phyloP scores from a whole-genome alignment of 2,888 invertebrate species.

The Agrochola lychnidis region DNA sequence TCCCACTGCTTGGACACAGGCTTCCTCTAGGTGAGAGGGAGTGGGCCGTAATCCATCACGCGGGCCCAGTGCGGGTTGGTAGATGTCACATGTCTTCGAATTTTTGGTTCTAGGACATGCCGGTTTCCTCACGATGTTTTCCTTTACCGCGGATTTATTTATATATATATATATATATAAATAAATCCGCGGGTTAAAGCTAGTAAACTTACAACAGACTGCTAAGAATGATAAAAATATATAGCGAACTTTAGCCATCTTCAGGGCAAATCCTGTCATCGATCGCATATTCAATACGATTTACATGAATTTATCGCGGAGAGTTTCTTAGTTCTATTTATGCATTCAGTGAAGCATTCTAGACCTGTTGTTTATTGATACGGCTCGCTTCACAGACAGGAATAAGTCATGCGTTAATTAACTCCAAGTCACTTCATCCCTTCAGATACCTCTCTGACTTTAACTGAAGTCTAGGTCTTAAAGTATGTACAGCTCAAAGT shows the following conservation, averaged over 20 bases:
- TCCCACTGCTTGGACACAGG: too few relatives aligned
- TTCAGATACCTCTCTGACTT: slow-evolving; percentile 8
- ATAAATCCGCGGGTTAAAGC: too few relatives aligned
- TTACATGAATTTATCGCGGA: background rate
- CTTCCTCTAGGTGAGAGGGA: too few relatives aligned
- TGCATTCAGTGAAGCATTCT: slow-evolving; percentile 18
- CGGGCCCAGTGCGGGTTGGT: too few relatives aligned
- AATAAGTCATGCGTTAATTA: slow-evolving; percentile 13
- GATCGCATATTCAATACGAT: background rate
- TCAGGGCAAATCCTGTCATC: background rate
- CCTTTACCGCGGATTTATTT: too few relatives aligned
- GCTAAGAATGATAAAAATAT: background rate
- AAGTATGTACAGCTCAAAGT: slow-evolving; percentile 13
- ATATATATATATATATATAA: too few relatives aligned
- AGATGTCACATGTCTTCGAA: too few relatives aligned
- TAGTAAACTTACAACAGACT: background rate
- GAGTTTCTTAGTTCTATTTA: slow-evolving; percentile 11
- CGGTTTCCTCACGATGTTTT: too few relatives aligned
- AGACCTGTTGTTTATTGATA: slow-evolving; percentile 40
- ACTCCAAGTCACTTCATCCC: background rate
- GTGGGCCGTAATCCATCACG: too few relatives aligned
- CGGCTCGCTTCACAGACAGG: background rate
- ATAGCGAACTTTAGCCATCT: background rate
- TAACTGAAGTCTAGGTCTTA: slow-evolving; percentile 18
- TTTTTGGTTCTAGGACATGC: too few relatives aligned